Base-by-base conservation (phyloP, 2,797 vertebrate genomes). In the Salarias fasciatus region DNA sequence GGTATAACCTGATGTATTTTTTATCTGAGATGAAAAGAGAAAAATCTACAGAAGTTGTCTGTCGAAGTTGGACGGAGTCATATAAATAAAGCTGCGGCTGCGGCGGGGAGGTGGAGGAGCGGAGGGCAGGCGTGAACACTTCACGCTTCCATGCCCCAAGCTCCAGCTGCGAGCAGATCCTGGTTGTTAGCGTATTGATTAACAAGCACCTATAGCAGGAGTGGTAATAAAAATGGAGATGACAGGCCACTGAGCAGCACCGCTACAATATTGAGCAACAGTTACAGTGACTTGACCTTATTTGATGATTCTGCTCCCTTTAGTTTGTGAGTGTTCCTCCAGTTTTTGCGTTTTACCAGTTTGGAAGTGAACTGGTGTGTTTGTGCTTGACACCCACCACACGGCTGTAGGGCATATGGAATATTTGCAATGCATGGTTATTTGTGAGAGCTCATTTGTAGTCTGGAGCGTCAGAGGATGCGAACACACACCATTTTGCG, bases 181-280 rank as follows among this genome's bases (percentile, higher is more conserved):
- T 50, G 59, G 68, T 69, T 85, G 76, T 82, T 84, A 53, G 60
- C 37, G 45, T 86, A 87, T 88, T 77, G 80, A 91, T 89, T 81
- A 86, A 81, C 74, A 81, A 57, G 63, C 83, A 67, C 57, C 74
- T 69, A 69, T 49, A 57, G 53, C 80, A 15, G 42, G 28, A 63
- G 65, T 33, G 61, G 69, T 78, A 63, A 82, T 86, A 68, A 77
- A 89, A 89, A 79, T 81, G 71, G 56, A 83, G 77, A 74, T 69
- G 84, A 84, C 71, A 88, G 77, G 75, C 52, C 69, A 79, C 61
- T 86, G 74, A 84, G 58, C 80, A 79, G 45, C 37, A 37, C 40
- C 40, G 44, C 57, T 49, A 53, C n/a, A 51, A 11, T 58, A 51
- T 30, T 30, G 44, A 63, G 37, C 61, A 69, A 38, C 30, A 61